These are phyloP conservation scores for Silvanus unidentatus DNA, from an alignment of 2,888 invertebrate genomes.

Conservation along the genomic window DNA sequence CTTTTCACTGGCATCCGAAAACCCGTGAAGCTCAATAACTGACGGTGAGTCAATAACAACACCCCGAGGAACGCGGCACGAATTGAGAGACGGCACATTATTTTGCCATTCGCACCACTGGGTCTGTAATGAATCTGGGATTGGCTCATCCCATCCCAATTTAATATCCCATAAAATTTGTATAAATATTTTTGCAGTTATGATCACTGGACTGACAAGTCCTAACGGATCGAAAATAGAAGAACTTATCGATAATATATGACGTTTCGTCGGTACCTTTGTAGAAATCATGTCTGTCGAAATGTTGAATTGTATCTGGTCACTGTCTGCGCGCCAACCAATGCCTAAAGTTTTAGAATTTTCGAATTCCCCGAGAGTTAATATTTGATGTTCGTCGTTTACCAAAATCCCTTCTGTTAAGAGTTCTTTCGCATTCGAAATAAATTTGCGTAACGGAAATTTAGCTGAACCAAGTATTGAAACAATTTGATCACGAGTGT, in stretches of 20 bases:
- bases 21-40: constrained; percentile 16
- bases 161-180: constrained; percentile 15
- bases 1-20: constrained; percentile 19
- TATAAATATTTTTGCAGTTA: constrained; percentile 14
- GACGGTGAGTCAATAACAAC: neutral
- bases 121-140: neutral
- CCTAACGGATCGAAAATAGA: constrained; percentile 16
- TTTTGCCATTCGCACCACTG: neutral
- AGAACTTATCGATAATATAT: constrained; percentile 12
- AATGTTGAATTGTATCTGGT: neutral
- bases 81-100: neutral
- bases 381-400: neutral
- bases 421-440: neutral
- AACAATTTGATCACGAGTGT: neutral
- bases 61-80: constrained; percentile 3
- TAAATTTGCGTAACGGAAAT: neutral
- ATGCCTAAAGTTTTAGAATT: neutral
- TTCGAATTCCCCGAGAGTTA: neutral
- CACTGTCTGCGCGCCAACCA: neutral
- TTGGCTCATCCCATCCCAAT: constrained; percentile 11
- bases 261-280: constrained; percentile 5
- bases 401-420: neutral
- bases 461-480: neutral
- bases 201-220: constrained; percentile 12
- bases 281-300: neutral